A percentile compares a stretch with the other conserved stretches of the same genome.
Conservation (phyloP, 2,888 invertebrate species). For the Stenurella melanura region DNA sequence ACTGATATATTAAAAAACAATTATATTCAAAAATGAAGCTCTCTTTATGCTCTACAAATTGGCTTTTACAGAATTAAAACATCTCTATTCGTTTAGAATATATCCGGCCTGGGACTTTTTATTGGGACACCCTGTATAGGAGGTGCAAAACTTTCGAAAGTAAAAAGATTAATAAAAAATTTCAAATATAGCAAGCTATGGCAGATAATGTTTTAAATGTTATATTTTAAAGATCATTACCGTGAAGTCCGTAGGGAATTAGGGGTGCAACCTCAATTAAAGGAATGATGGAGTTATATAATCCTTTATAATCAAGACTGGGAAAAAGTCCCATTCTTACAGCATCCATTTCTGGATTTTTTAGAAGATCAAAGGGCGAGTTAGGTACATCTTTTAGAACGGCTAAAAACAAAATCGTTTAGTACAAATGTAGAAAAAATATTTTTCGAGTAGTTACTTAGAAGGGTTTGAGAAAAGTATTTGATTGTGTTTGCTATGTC, state of each 20-base stretch:
- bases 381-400: conserved; percentile 97
- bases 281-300: conserved; percentile 93
- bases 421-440: conserved; percentile 14
- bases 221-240: conserved; percentile 72
- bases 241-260: conserved; percentile 90
- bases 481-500: conserved; percentile 98
- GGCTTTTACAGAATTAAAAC: no score
- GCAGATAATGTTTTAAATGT: no score
- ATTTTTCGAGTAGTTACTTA: conserved; percentile 79
- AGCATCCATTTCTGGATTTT: conserved; percentile 89
- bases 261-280: conserved; percentile 95
- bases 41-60: no score
- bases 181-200: no score
- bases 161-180: no score
- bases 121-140: no score
- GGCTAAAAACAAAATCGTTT: conserved; percentile 76
- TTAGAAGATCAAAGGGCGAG: conserved; percentile 93
- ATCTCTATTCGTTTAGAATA: no score
- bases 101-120: no score
- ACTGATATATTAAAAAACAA: no score
- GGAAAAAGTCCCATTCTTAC: conserved; percentile 94
- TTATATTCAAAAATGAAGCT: no score
- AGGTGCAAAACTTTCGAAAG: no score
- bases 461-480: conserved; percentile 97
- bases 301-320: conserved; percentile 96